These are phyloP conservation scores for Apolygus lucorum DNA, from an alignment of 1,140 invertebrate genomes.

Conservation along the genomic window DNA sequence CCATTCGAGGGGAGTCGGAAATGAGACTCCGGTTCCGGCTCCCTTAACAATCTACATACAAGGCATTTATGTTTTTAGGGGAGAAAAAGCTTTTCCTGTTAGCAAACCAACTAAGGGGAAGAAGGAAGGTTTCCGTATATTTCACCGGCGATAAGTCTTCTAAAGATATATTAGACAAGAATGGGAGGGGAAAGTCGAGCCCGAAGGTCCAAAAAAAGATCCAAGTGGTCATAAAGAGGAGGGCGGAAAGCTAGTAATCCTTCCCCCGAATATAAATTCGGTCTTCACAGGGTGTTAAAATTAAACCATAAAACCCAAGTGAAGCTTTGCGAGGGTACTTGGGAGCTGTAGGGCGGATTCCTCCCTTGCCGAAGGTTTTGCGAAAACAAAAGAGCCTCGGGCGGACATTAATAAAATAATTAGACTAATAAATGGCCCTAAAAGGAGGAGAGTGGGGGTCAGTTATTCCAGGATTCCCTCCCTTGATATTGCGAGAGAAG, in stretches of 20 bases:
- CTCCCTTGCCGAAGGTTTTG: background rate
- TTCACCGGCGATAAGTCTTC: background rate
- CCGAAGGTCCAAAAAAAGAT: background rate
- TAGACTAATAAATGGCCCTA: background rate
- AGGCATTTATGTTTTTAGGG: background rate
- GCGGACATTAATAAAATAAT: background rate
- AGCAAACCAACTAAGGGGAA: background rate
- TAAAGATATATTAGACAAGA: background rate
- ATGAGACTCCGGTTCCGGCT: background rate
- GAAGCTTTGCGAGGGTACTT: background rate
- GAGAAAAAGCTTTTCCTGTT: background rate
- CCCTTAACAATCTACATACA: background rate
- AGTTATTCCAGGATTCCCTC: background rate
- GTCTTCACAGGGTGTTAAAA: background rate
- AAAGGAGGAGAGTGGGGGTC: background rate
- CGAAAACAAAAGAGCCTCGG: background rate
- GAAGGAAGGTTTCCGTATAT: background rate
- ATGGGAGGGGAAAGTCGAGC: background rate
- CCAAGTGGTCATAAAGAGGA: background rate
- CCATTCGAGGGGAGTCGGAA: background rate
- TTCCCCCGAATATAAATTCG: background rate
- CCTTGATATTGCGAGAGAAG: no score
- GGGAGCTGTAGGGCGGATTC: background rate
- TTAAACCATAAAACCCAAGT: constrained; percentile 1
- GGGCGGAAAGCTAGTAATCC: background rate